A percentile compares a stretch with the other conserved stretches of the same genome.
These are phyloP conservation scores for Cephus runcator DNA, from an alignment of 2,888 invertebrate species.

Conservation along the genomic window DNA sequence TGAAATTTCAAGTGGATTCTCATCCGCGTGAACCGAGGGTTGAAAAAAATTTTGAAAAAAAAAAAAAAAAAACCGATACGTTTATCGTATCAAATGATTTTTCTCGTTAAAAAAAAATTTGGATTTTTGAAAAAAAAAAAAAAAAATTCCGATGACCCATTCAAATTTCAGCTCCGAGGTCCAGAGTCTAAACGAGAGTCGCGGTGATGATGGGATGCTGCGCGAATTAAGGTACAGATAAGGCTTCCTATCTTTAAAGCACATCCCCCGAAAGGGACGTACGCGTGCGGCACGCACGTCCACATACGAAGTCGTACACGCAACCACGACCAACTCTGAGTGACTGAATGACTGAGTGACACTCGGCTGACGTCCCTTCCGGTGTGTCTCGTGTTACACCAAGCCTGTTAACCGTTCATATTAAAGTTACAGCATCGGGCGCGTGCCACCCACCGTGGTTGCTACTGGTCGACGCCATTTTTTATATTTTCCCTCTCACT, in stretches of 20 bases:
- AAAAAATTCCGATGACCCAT: background rate
- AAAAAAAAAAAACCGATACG: background rate
- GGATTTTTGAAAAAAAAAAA: background rate
- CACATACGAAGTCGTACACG: constrained; percentile 15
- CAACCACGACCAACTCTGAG: constrained; percentile 14
- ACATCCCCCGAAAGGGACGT: constrained; percentile 35
- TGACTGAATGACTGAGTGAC: constrained; percentile 57
- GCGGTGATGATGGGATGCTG: background rate
- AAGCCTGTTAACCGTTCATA: constrained; percentile 58
- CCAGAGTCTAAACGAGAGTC: background rate
- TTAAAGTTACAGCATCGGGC: constrained; percentile 61
- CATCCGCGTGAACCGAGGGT: background rate
- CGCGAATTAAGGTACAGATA: background rate
- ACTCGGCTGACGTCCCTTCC: constrained; percentile 62
- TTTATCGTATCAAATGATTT: background rate
- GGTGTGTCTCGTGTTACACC: constrained; percentile 62
- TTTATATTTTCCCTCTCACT: background rate
- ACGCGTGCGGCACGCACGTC: constrained; percentile 29
- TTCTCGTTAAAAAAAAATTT: accelerated
- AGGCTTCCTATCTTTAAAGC: constrained; percentile 12
- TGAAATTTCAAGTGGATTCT: background rate
- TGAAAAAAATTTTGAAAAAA: too few species aligned
- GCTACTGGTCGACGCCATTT: background rate
- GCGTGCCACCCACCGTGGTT: constrained; percentile 58
- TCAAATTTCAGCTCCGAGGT: background rate